phyloP scores from a whole-genome alignment of 2,113 vertebrate genomes.

The Phalacrocorax aristotelis region DNA sequence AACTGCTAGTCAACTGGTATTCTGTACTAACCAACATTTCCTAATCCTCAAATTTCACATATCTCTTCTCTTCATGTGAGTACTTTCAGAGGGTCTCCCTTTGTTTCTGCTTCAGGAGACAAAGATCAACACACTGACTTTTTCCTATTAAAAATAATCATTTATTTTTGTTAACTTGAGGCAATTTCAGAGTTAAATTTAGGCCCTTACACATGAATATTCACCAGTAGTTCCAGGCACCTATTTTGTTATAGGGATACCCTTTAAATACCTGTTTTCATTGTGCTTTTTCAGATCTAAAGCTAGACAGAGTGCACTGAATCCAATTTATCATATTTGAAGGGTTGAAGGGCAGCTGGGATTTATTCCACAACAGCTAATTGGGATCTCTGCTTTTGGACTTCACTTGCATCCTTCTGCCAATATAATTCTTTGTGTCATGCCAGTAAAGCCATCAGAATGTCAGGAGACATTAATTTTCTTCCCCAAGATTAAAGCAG shows the following conservation, averaged over 20 bases:
- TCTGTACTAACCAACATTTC: background rate
- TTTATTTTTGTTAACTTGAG: background rate
- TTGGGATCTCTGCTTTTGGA: slow-evolving; percentile 29
- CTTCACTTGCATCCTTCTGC: slow-evolving; percentile 4
- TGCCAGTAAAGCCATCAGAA: background rate
- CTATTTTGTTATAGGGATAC: background rate
- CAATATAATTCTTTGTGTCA: slow-evolving; percentile 7
- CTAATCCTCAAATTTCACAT: background rate
- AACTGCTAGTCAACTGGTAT: background rate
- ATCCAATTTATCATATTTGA: slow-evolving; percentile 24
- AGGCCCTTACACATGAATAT: background rate
- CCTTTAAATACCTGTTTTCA: background rate
- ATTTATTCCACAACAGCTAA: slow-evolving; percentile 39
- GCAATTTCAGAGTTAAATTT: background rate
- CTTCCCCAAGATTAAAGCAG: slow-evolving; percentile 15
- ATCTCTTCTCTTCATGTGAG: background rate
- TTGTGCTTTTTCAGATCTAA: background rate
- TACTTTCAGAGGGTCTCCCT: background rate
- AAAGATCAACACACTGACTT: background rate
- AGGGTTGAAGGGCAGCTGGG: slow-evolving; percentile 8
- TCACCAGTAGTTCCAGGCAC: background rate
- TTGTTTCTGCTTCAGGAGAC: background rate
- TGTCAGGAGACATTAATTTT: slow-evolving; percentile 21
- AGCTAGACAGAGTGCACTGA: background rate
- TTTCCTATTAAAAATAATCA: background rate